phyloP scores from a whole-genome alignment of 2,888 invertebrate genomes.

The Spisula solida region DNA sequence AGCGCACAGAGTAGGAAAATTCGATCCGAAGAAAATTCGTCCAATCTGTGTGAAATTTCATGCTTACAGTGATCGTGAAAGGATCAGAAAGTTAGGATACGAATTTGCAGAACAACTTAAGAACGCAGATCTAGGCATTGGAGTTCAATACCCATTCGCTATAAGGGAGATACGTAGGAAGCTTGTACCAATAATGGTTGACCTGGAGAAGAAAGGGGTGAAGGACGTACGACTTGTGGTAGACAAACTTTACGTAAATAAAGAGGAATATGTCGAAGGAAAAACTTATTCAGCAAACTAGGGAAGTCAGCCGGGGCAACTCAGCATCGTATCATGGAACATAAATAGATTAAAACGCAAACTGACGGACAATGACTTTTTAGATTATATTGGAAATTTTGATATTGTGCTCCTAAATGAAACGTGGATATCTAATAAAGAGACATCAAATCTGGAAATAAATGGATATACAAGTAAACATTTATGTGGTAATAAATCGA shows the following conservation, averaged over 20 bases:
- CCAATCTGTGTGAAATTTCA: constrained; percentile 20
- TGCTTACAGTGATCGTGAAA: no score
- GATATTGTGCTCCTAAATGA: constrained; percentile 18
- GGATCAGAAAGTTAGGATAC: background rate
- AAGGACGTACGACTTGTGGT: constrained; percentile 3
- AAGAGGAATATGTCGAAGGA: background rate
- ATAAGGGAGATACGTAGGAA: background rate
- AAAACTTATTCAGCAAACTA: background rate
- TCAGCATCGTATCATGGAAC: constrained; percentile 25
- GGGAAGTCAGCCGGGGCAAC: constrained; percentile 18
- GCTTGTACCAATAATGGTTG: background rate
- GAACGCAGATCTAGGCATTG: background rate
- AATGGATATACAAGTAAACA: constrained; percentile 20
- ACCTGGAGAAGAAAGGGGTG: background rate
- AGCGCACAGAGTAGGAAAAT: no score
- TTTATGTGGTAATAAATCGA: constrained; percentile 26
- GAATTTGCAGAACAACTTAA: no score
- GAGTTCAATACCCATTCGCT: constrained; percentile 8
- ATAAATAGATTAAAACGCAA: constrained; percentile 27
- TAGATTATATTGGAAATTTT: background rate
- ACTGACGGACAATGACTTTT: background rate
- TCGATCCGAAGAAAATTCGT: background rate
- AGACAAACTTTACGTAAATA: constrained; percentile 7
- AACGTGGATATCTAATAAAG: constrained; percentile 24
- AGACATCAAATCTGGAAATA: background rate